Percentiles rank a stretch among this genome's conserved stretches.
Evolutionary conservation across 2,888 invertebrate genomes (phyloP).

Genomic region (Lissocephala sabroskyi): DNA sequence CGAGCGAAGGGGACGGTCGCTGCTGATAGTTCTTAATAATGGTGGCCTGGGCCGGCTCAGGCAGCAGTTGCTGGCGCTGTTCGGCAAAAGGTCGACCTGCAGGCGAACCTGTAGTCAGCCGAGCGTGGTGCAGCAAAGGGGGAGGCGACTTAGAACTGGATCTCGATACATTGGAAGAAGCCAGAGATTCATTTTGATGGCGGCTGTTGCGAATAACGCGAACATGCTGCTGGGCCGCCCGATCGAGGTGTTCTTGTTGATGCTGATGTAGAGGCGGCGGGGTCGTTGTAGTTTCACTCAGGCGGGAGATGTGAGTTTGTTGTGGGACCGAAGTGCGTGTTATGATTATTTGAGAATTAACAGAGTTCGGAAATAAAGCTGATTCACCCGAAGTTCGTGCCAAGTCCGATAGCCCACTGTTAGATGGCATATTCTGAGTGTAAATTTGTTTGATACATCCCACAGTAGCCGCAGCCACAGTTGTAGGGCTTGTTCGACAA

Average conservation of each 20-base stretch:
- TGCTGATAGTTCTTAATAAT: slow-evolving; percentile 19
- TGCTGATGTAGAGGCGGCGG: slow-evolving; percentile 47
- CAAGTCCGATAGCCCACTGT: slow-evolving; percentile 6
- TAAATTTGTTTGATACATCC: slow-evolving; percentile 40
- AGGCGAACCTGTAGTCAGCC: slow-evolving; percentile 59
- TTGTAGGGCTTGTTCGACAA: slow-evolving; percentile 24
- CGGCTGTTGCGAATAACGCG: slow-evolving; percentile 72
- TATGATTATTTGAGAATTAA: slow-evolving; percentile 67
- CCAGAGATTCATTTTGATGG: slow-evolving; percentile 65
- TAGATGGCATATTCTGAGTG: slow-evolving; percentile 22
- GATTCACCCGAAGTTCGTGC: too few relatives aligned
- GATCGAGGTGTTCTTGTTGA: slow-evolving; percentile 34
- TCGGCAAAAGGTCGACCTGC: slow-evolving; percentile 50
- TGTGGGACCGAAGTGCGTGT: slow-evolving; percentile 55
- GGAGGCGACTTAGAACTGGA: slow-evolving; percentile 61
- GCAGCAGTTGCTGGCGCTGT: slow-evolving; percentile 13
- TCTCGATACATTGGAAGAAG: slow-evolving; percentile 29
- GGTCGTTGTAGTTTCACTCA: slow-evolving; percentile 14
- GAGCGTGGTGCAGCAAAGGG: slow-evolving; percentile 62
- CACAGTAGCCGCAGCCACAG: slow-evolving; percentile 18
- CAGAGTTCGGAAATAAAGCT: slow-evolving; percentile 10
- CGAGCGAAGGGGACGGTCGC: slow-evolving; percentile 29
- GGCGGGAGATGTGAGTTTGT: slow-evolving; percentile 42
- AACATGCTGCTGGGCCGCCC: slow-evolving; percentile 63
- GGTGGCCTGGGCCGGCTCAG: slow-evolving; percentile 3